Evolutionary conservation across 2,113 vertebrate species (phyloP).

Genomic region (Trogon surrucura): DNA sequence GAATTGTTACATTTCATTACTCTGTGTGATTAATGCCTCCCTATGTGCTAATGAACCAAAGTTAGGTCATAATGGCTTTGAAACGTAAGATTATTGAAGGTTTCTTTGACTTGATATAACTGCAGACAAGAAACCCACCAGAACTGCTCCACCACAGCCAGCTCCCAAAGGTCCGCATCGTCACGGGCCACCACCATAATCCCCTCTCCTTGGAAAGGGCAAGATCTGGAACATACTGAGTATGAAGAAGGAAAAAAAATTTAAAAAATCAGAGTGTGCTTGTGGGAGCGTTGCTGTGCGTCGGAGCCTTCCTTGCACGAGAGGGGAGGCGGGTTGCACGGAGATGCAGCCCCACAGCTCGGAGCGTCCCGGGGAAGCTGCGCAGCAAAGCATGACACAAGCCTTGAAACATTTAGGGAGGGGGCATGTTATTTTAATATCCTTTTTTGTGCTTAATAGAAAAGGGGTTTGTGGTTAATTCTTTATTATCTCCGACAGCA

Average conservation of each 20-base stretch:
- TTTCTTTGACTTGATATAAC: slow-evolving; percentile 52
- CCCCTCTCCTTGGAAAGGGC: background rate
- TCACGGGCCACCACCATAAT: background rate
- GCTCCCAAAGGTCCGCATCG: background rate
- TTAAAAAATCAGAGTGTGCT: accelerated
- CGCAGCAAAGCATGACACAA: slow-evolving; percentile 43
- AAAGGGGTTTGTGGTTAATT: slow-evolving; percentile 69
- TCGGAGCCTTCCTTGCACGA: background rate
- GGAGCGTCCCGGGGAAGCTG: background rate
- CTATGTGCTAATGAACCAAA: slow-evolving; percentile 36
- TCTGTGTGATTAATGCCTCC: slow-evolving; percentile 35
- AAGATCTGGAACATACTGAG: accelerated
- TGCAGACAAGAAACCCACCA: background rate
- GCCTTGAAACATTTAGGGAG: slow-evolving; percentile 54
- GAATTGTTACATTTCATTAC: background rate
- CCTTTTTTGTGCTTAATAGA: slow-evolving; percentile 71
- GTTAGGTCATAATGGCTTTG: slow-evolving; percentile 35
- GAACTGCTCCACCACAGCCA: background rate
- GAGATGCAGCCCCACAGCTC: slow-evolving; percentile 28
- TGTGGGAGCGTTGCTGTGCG: background rate
- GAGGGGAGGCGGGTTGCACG: background rate
- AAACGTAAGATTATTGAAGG: slow-evolving; percentile 37
- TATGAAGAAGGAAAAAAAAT: background rate
- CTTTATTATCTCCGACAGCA: slow-evolving; percentile 69
- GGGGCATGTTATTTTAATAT: slow-evolving; percentile 53